Base-by-base conservation (phyloP, 2,797 vertebrate species). In the Pangasius krempfi region DNA sequence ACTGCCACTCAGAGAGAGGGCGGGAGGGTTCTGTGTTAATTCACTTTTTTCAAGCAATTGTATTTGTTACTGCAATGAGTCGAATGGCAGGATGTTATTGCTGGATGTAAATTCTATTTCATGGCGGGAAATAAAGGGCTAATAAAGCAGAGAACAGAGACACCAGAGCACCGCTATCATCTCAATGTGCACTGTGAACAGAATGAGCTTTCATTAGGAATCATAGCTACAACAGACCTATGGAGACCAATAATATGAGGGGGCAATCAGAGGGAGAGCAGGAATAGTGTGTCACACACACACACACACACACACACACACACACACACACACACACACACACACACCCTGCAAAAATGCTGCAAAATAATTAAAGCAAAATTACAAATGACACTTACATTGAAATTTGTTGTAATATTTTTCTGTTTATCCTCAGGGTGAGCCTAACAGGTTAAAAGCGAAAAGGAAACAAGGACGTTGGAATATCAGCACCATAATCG, bases 1-100 rank as follows among this genome's bases (percentile, higher is more conserved):
- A 87, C 87, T 82, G 64, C 84, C 33, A 95, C 94, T 95, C 95
- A 27, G 95, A 94, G 47, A 72, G 60, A 18, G 93, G 91, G 86
- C 93, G 93, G 92, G 90, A 88, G 88, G 92, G 90, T 88, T 88
- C 64, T 84, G 73, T 16, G 87, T 89, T 91, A 86, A 91, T 89
- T 91, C 27, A 81, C 83, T 90, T 84, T 84, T 90, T 84, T 73
- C 44, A n/a, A 66, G 60, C 88, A 90, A 89, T 91, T 89, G 68
- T 88, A 89, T 92, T 92, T 91, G 90, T 91, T 90, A 88, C 72
- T 88, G 85, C 85, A 86, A 90, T 91, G 83, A 93, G 88, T 86
- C 72, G 54, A 84, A 79, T 78, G 79, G 84, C 83, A 88, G 91
- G 88, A 88, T 86, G 64, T 86, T 91, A 88, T 88, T 91, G 88